phyloP scores from a whole-genome alignment of 2,888 invertebrate species.

The Aleiodes alternator region DNA sequence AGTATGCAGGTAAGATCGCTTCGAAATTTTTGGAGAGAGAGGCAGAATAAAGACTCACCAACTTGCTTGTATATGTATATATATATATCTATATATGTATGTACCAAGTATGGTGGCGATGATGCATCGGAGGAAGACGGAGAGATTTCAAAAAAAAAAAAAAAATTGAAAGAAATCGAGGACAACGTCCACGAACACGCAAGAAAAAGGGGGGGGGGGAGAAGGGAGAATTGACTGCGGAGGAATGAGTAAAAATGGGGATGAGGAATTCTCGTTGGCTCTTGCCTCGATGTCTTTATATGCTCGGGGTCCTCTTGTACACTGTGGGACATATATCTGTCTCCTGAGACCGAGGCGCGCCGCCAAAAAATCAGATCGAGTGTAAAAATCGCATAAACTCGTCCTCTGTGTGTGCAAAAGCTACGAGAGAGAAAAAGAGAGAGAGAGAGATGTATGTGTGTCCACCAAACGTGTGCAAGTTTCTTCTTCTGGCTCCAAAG shows the following conservation, averaged over 20 bases:
- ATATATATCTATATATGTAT: conserved; percentile 22
- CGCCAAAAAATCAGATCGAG: conserved; percentile 76
- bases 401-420: conserved; percentile 62
- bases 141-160: conserved; percentile 56
- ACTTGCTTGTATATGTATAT: too few species aligned
- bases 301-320: conserved; percentile 72
- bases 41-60: conserved; percentile 42
- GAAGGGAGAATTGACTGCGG: conserved; percentile 52
- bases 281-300: conserved; percentile 75
- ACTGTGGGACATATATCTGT: conserved; percentile 75
- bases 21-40: conserved; percentile 51
- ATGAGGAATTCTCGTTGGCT: conserved; percentile 76
- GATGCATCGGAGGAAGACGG: conserved; percentile 66
- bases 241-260: conserved; percentile 66
- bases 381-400: conserved; percentile 76
- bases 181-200: conserved; percentile 36
- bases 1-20: conserved; percentile 35
- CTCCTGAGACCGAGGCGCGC: conserved; percentile 73
- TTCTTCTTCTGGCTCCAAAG: conserved; percentile 34
- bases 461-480: conserved; percentile 27
- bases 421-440: conserved; percentile 14
- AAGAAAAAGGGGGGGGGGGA: conserved; percentile 44
- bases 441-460: conserved; percentile 28
- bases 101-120: conserved; percentile 74
- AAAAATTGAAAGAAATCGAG: conserved; percentile 42